Conservation (phyloP, 2,888 invertebrate species). For the Scaptomyza tumidula region DNA sequence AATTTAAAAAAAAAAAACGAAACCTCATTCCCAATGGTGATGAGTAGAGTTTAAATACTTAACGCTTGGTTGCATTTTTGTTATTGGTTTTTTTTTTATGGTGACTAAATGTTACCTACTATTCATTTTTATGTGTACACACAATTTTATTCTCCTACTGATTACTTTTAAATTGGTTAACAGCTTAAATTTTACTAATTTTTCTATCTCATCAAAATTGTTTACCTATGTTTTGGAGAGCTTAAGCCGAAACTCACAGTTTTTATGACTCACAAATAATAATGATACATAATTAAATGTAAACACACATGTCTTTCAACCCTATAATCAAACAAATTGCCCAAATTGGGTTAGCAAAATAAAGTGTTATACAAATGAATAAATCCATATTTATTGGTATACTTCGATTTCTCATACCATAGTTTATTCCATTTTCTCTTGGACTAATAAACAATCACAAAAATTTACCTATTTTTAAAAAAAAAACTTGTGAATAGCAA, state of each 20-base stretch:
- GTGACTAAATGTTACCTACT: background rate
- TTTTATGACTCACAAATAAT: slow-evolving; percentile 18
- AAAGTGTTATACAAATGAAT: background rate
- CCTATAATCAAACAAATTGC: background rate
- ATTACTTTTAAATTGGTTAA: background rate
- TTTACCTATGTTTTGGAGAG: background rate
- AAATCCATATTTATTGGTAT: too few species aligned
- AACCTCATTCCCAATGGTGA: slow-evolving; percentile 5
- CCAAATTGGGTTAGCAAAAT: background rate
- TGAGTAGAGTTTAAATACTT: slow-evolving; percentile 25
- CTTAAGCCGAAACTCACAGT: background rate
- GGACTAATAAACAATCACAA: too few species aligned
- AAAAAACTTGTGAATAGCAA: too few species aligned
- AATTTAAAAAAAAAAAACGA: slow-evolving; percentile 1
- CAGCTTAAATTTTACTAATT: background rate
- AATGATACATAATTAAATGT: background rate
- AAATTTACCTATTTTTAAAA: too few species aligned
- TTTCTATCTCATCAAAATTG: background rate
- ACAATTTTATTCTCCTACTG: background rate
- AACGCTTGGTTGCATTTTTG: slow-evolving; percentile 30
- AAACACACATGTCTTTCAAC: background rate
- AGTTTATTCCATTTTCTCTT: too few species aligned
- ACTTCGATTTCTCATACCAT: too few species aligned
- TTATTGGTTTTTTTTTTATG: background rate
- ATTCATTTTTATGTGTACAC: too few species aligned